phyloP scores from a whole-genome alignment of 2,888 invertebrate species.

The Schrankia costaestrigalis region DNA sequence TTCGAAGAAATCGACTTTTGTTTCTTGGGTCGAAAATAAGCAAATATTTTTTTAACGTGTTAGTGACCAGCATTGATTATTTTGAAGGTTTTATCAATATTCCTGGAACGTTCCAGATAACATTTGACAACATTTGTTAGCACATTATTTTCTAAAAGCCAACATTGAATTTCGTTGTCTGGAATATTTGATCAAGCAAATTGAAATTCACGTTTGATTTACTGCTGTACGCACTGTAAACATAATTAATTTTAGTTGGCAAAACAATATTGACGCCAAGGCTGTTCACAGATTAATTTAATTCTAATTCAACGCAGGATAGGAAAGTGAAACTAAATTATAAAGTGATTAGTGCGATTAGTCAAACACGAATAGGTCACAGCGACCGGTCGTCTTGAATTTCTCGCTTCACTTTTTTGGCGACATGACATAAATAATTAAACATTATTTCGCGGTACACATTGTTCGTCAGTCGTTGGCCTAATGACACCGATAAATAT shows the following conservation, averaged over 20 bases:
- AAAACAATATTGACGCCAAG: constrained; percentile 47
- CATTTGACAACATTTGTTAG: background rate
- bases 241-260: constrained; percentile 28
- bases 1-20: constrained; percentile 27
- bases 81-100: constrained; percentile 1
- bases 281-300: constrained; percentile 52
- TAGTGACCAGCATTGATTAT: background rate
- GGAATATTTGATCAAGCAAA: too few species aligned
- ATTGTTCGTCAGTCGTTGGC: constrained; percentile 56
- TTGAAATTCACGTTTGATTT: too few species aligned
- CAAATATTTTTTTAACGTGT: constrained; percentile 1
- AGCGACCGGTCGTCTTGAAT: constrained; percentile 49
- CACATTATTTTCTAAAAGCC: too few species aligned
- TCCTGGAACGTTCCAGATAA: background rate
- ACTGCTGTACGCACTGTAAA: too few species aligned
- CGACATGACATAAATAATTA: constrained; percentile 64
- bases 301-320: constrained; percentile 42
- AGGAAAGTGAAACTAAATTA: constrained; percentile 65
- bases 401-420: constrained; percentile 58
- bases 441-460: constrained; percentile 45
- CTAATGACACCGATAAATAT: constrained; percentile 65
- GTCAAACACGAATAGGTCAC: constrained; percentile 55
- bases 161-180: too few species aligned
- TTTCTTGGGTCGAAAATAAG: constrained; percentile 2
- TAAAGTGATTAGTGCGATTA: constrained; percentile 62